These are phyloP conservation scores for Berghia stephanieae DNA, from an alignment of 1,140 invertebrate genomes.

Conservation along the genomic window DNA sequence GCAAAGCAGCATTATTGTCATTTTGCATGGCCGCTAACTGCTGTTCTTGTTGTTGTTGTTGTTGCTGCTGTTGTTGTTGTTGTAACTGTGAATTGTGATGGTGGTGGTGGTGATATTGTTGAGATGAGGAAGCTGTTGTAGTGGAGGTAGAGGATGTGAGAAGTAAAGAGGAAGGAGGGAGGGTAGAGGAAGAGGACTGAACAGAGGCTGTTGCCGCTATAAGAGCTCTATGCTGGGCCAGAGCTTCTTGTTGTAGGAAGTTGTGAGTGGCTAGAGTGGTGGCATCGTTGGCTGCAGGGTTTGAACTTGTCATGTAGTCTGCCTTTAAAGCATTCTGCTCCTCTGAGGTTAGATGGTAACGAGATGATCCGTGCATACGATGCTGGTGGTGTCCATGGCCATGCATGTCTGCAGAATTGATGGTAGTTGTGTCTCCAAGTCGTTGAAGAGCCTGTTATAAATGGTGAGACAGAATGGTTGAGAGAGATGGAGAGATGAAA, in stretches of 20 bases:
- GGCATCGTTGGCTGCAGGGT: too few relatives aligned
- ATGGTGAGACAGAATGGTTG: background rate
- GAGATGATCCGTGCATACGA: background rate
- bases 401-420: conserved; percentile 15
- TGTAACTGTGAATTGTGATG: too few relatives aligned
- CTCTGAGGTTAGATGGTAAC: conserved; percentile 6
- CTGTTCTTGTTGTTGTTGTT: conserved; percentile 15
- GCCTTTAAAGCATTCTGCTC: conserved; percentile 21
- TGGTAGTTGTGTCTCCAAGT: conserved; percentile 23
- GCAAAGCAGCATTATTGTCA: background rate
- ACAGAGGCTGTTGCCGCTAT: conserved; percentile 23
- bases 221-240: conserved; percentile 27
- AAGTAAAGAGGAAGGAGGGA: conserved; percentile 5
- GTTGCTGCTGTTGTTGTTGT: too few relatives aligned
- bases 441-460: conserved; percentile 21
- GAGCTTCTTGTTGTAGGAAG: conserved; percentile 21
- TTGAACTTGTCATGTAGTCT: too few relatives aligned
- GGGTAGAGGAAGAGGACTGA: background rate
- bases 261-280: background rate
- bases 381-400: background rate
- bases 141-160: conserved; percentile 11
- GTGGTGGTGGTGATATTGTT: conserved; percentile 17
- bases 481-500: background rate
- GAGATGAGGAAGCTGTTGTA: background rate
- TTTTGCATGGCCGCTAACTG: background rate